Evolutionary conservation across 1,140 invertebrate species (phyloP).

Genomic region (Pararge aegeria): DNA sequence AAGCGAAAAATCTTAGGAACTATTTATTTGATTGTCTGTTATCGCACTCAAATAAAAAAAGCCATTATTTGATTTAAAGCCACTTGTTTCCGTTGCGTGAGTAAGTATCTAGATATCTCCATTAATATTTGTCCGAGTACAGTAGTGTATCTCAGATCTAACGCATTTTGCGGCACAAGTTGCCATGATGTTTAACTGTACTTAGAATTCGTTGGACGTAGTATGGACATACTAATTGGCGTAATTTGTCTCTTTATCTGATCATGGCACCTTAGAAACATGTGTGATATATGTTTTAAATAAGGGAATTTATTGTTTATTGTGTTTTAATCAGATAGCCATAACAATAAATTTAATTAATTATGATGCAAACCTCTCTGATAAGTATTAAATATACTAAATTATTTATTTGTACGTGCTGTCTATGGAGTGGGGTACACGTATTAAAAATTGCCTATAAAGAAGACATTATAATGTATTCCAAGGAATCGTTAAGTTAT

Average conservation of each 20-base stretch:
- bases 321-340: background rate
- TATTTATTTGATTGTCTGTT: no score
- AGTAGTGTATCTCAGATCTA: constrained; percentile 32
- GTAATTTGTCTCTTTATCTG: background rate
- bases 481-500: no score
- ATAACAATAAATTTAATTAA: no score
- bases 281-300: background rate
- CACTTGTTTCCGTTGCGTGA: constrained; percentile 10
- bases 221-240: background rate
- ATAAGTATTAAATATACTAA: no score
- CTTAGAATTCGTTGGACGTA: background rate
- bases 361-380: no score
- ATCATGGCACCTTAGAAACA: background rate
- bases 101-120: constrained; percentile 32
- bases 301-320: background rate
- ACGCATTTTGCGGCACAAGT: constrained; percentile 12
- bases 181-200: constrained; percentile 1
- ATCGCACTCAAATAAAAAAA: background rate
- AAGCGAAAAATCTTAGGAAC: constrained; percentile 1
- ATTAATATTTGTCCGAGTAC: constrained; percentile 32
- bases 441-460: no score
- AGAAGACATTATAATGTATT: no score
- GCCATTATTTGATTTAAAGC: constrained; percentile 15
- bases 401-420: no score
- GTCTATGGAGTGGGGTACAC: no score